Base-by-base conservation (phyloP, 2,888 invertebrate species). In the Chrysolina americana region DNA sequence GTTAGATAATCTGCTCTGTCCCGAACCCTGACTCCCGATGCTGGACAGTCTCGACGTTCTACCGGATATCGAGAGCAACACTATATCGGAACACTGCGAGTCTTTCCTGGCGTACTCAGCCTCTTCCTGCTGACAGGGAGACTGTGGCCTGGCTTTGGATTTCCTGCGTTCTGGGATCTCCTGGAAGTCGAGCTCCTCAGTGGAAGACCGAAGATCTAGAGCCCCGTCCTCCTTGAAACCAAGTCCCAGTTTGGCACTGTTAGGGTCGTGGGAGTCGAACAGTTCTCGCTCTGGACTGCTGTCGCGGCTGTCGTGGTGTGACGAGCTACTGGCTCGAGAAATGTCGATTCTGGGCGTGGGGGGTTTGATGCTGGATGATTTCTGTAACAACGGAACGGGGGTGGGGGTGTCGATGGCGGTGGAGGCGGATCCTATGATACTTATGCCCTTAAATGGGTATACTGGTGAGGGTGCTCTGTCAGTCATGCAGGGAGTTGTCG, bases 311-410 rank as follows among this genome's bases (percentile, higher is more conserved):
- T 96, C 95, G 86, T 96, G 95, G 83, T 96, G 95, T 48, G 95
- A 95, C 73, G 96, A 95, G 87, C 95, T 95, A 85, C 95, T 95
- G 6, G 96, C 96, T 81, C 96, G 92, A 80, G 96, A 96, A 86
- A 96, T 94, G 89, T 96, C 96, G 82, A 96, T 96, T 83, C 96
- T 92, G 23, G 96, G 96, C 68, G 96, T 94, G 79, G 92, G 91
- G 21, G 95, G 94, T 63, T 94, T 92, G 71, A 81, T 86, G 48
- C 83, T 82, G 41, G 76, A 79, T 13, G 73, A 73, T 69, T 81
- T 80, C 4, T 84, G 81, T 11, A 83, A 79, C 3, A 85, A 83
- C 63, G 83, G 78, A 10, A 85, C 81, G 59, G 84, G 6, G 17
- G 77, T 70, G 41, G 76, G 68, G 62, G 76, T 59, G 11, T 69